These are phyloP conservation scores for Leucophenga varia DNA, from an alignment of 1,140 invertebrate species.

Conservation along the genomic window DNA sequence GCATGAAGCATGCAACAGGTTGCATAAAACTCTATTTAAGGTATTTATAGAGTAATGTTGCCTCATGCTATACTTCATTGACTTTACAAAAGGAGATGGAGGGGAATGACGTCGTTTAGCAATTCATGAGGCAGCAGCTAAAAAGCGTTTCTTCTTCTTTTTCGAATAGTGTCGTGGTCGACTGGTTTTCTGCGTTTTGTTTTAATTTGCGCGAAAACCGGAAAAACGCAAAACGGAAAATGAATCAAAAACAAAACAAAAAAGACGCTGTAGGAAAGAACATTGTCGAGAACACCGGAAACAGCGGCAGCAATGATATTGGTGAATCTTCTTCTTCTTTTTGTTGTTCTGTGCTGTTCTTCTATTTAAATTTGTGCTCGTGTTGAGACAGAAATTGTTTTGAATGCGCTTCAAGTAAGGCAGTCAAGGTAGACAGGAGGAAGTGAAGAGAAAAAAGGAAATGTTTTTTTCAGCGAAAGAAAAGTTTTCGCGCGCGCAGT, in stretches of 20 bases:
- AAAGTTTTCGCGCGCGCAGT: no score
- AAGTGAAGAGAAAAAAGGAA: no score
- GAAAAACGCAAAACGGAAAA: neutral
- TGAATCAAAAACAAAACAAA: neutral
- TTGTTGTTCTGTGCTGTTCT: neutral
- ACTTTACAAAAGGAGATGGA: neutral
- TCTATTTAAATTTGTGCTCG: no score
- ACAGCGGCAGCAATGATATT: slow-evolving; percentile 45
- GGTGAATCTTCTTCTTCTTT: neutral
- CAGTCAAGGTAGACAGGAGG: no score
- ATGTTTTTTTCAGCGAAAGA: no score
- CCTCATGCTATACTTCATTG: neutral
- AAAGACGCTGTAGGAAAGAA: no score
- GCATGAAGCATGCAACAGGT: slow-evolving; percentile 37
- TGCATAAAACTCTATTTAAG: slow-evolving; percentile 36
- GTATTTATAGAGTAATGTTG: slow-evolving; percentile 17
- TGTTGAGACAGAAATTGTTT: no score
- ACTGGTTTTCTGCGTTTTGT: slow-evolving; percentile 34
- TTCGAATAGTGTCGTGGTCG: neutral
- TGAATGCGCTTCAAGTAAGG: no score
- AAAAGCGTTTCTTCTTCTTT: neutral
- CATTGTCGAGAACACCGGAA: no score
- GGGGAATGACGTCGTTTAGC: neutral
- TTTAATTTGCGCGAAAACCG: slow-evolving; percentile 38
- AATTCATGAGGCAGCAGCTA: neutral